Evolutionary conservation across 2,888 invertebrate genomes (phyloP).

Genomic region (Drosophila greeni): DNA sequence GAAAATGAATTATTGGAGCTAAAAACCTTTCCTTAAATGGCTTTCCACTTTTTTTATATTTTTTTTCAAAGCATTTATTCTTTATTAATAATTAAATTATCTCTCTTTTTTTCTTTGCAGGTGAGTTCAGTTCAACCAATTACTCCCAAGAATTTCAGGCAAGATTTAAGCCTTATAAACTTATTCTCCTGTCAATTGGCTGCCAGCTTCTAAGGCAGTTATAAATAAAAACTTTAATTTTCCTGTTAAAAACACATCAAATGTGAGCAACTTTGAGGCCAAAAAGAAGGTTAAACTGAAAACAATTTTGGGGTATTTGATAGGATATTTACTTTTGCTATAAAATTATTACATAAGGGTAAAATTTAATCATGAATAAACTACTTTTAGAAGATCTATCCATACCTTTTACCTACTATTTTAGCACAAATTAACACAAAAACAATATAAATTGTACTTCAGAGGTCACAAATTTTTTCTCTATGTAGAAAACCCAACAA

Average conservation of each 20-base stretch:
- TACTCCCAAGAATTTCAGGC: background rate
- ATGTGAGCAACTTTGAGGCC: constrained; percentile 5
- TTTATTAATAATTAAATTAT: constrained; percentile 22
- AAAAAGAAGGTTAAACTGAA: background rate
- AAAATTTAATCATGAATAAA: too few species aligned
- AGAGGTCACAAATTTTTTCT: background rate
- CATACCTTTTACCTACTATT: too few species aligned
- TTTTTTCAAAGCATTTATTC: background rate
- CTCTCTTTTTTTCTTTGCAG: constrained; percentile 47
- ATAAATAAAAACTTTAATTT: constrained; percentile 49
- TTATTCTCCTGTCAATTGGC: constrained; percentile 50
- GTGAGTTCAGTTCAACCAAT: constrained; percentile 49
- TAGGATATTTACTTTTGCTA: background rate
- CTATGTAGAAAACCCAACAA: constrained; percentile 34
- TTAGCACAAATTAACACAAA: too few species aligned
- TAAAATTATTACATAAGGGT: background rate
- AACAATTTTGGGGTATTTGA: background rate
- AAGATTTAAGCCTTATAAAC: constrained; percentile 37
- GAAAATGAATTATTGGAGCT: background rate
- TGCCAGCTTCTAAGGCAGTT: constrained; percentile 48
- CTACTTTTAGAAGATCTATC: too few species aligned
- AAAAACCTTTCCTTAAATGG: background rate
- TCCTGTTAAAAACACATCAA: constrained; percentile 36
- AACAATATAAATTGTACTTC: too few species aligned
- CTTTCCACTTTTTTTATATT: constrained; percentile 4